Percentiles rank a stretch among this genome's conserved stretches.
These are phyloP conservation scores for Chaetura pelagica DNA, from an alignment of 2,113 vertebrate species.

Conservation along the genomic window DNA sequence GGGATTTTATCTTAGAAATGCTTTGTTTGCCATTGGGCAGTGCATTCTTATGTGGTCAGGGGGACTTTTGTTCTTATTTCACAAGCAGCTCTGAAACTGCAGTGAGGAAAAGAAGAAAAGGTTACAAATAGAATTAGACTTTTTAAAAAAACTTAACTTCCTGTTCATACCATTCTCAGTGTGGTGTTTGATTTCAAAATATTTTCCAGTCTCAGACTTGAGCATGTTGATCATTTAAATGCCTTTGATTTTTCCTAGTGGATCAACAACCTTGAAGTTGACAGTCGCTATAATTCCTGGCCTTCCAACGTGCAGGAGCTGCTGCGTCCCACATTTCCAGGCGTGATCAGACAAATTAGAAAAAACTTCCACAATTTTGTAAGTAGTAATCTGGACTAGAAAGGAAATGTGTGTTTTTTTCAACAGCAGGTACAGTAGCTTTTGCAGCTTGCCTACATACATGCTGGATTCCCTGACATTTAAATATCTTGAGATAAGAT, in stretches of 20 bases:
- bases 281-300: slow-evolving; percentile 91
- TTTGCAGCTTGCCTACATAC: neutral
- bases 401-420: neutral
- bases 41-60: neutral
- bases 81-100: neutral
- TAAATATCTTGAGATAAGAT: neutral
- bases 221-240: neutral
- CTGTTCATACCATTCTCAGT: neutral
- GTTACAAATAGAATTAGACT: neutral
- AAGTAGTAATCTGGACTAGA: slow-evolving; percentile 28
- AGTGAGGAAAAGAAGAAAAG: neutral
- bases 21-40: neutral
- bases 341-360: slow-evolving; percentile 95
- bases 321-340: slow-evolving; percentile 94
- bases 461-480: neutral
- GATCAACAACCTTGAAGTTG: slow-evolving; percentile 95
- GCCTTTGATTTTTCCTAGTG: slow-evolving; percentile 79
- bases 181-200: neutral
- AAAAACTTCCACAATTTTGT: slow-evolving; percentile 98
- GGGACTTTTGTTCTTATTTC: neutral
- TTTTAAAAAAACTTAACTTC: neutral
- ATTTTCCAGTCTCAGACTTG: neutral
- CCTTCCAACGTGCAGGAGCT: slow-evolving; percentile 93
- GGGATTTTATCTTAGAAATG: neutral
- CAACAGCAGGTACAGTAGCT: neutral